phyloP scores from a whole-genome alignment of 2,888 invertebrate genomes.

The Andricus curvator region DNA sequence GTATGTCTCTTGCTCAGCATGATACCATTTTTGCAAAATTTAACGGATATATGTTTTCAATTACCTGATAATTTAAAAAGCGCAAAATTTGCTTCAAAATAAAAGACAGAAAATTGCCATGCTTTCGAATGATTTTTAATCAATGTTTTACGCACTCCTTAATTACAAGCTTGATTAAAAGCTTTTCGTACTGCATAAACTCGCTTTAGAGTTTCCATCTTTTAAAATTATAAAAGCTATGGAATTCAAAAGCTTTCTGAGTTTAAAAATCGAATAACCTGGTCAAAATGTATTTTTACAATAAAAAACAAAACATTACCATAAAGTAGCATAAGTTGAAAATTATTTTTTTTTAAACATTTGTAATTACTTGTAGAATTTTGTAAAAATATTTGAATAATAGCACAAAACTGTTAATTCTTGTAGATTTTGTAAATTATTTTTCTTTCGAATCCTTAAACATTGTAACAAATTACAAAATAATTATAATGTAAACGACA shows the following conservation, averaged over 20 bases:
- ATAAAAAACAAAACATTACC: neutral
- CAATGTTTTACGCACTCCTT: neutral
- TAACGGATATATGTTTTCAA: neutral
- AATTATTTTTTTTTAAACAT: too few relatives aligned
- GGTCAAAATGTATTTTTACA: neutral
- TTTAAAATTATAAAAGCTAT: neutral
- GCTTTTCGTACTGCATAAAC: neutral
- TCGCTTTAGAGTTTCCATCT: neutral
- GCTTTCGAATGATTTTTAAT: neutral
- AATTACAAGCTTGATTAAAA: neutral
- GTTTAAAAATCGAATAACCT: neutral
- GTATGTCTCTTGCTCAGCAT: slow-evolving; percentile 32
- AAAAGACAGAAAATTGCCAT: neutral
- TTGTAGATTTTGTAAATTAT: too few relatives aligned
- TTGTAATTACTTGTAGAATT: too few relatives aligned
- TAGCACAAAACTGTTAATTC: too few relatives aligned
- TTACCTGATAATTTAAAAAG: too few relatives aligned
- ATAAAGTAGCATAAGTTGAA: too few relatives aligned
- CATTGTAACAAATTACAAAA: too few relatives aligned
- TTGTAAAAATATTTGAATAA: too few relatives aligned
- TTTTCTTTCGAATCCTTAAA: too few relatives aligned
- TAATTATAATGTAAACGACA: too few relatives aligned
- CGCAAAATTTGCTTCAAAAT: neutral
- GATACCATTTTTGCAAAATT: slow-evolving; percentile 1
- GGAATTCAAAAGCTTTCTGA: neutral